Percentiles rank a stretch among this genome's conserved stretches.
phyloP scores from a whole-genome alignment of 2,797 vertebrate genomes.

The Gila robusta region DNA sequence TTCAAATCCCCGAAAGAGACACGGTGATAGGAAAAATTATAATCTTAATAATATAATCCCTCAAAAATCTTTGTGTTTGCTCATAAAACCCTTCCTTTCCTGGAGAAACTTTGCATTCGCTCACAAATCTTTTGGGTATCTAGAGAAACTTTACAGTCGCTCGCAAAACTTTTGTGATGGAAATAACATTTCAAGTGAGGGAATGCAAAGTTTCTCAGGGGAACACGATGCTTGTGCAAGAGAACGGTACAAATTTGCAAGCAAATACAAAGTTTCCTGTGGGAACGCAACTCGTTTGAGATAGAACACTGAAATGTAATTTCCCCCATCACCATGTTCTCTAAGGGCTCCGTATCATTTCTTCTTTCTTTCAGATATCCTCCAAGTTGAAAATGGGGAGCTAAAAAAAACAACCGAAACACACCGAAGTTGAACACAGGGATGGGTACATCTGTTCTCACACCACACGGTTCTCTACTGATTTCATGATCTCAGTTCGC shows the following conservation, averaged over 20 bases:
- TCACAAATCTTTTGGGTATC: not conserved
- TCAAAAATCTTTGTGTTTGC: not conserved
- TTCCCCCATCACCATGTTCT: not conserved
- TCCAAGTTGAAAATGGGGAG: slow-evolving; percentile 42
- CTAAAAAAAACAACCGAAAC: slow-evolving; percentile 15
- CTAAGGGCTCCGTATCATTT: not conserved
- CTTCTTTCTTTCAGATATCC: slow-evolving; percentile 2
- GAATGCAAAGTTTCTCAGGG: not conserved
- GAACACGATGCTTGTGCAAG: not conserved
- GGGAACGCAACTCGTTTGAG: not conserved
- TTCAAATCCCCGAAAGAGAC: not conserved
- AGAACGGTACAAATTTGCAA: not conserved
- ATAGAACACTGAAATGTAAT: not conserved
- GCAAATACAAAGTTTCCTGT: not conserved
- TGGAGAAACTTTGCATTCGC: not conserved
- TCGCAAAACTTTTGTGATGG: not conserved
- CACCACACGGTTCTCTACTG: not conserved
- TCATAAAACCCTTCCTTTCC: not conserved
- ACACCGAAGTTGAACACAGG: slow-evolving; percentile 4
- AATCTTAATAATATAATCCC: not conserved
- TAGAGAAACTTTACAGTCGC: not conserved
- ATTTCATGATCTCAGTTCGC: slow-evolving; percentile 11
- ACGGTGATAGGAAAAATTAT: not conserved
- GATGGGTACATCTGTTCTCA: slow-evolving; percentile 7
- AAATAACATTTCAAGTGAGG: not conserved